Base-by-base conservation (phyloP, 2,888 invertebrate species). In the Scaptomyza caliginosa region DNA sequence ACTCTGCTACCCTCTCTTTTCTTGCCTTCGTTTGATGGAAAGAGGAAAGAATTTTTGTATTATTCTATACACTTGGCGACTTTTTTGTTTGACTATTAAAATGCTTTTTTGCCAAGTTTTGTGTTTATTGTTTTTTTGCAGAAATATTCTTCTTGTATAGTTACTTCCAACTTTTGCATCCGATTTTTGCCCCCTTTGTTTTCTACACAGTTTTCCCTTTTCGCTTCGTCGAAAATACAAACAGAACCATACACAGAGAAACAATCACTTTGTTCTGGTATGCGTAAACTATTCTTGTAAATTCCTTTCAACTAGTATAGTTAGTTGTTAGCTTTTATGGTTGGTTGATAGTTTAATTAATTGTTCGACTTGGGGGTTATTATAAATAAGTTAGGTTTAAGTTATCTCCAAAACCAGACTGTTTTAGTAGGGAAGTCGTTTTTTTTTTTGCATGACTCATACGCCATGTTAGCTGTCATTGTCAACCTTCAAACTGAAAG, bases 81-180 rank as follows among this genome's bases (percentile, higher is more conserved):
- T 72, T 73, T 73, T 73, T 72, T 70, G 62, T 74, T 70, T 55
- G 32, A 45, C 79, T 63, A 67, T 74, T 67, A 65, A 66, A 79
- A 46, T 62, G 17, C 52, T 52, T 59, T 70, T 64, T 24, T 43
- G 26, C 23, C 46, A 38, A 52, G 21, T 36, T 51, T 66, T 43
- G 16, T 56, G 28, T 60, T 49, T 43, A 39, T 39, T 5, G 36
- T 45, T 24, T 50, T 21, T 50, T 36, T 42, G 32, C 45, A 43
- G 24, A 13, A 40, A 36, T 36, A 54, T 48, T 57, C 57, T 58
- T 64, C 17, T 45, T 30, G 19, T 24, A 23, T 10, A 39, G 24
- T 66, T 23, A 17, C n/a, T 45, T 45, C 2, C 11, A 32, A 3
- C 28, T 45, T 28, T 17, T 34, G n/a, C 26, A 26, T 43, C 43